Base-by-base conservation (phyloP, 2,113 vertebrate species). In the Henicopernis longicauda region DNA sequence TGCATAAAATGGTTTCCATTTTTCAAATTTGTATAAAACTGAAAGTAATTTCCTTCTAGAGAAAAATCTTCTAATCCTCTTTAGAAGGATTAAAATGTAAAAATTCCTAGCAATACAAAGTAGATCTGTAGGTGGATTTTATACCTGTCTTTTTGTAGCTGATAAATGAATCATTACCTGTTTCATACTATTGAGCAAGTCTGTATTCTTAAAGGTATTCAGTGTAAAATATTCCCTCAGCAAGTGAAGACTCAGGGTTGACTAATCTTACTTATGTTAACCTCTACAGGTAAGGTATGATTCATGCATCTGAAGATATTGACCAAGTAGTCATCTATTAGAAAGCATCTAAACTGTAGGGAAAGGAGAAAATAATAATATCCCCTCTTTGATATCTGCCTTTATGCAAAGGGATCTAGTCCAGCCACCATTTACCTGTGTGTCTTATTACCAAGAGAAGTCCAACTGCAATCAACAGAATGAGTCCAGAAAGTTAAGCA, bases 41-140 rank as follows among this genome's bases (percentile, higher is more conserved):
- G 32, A 90, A 97, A 96, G 50, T 78, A 78, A 88, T 91, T 95
- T 96, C 59, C 42, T 93, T 83, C 69, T 55, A 71, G n/a, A 92
- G 55, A 89, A 93, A 95, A 91, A 16, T 78, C 52, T 85, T 86
- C 76, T 95, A 93, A 94, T 92, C 45, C 61, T 69, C 82, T 85
- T 59, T 47, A 87, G 66, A 76, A 93, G 38, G 74, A 84, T 96
- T 91, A 86, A 92, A 93, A 90, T 85, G 54, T 89, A 91, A 96
- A 95, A 69, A 38, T 21, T 92, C 85, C 70, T 80, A 90, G 70
- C 54, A 87, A 69, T 40, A 62, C 34, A 34, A 82, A 93, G 55
- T 61, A 90, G 58, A 81, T 82, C 38, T 78, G 82, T 90, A 94
- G 87, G 84, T 91, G 93, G 96, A 86, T 91, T 96, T 96, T 66